Conservation (phyloP, 2,797 vertebrate species). For the Helarctos malayanus region DNA sequence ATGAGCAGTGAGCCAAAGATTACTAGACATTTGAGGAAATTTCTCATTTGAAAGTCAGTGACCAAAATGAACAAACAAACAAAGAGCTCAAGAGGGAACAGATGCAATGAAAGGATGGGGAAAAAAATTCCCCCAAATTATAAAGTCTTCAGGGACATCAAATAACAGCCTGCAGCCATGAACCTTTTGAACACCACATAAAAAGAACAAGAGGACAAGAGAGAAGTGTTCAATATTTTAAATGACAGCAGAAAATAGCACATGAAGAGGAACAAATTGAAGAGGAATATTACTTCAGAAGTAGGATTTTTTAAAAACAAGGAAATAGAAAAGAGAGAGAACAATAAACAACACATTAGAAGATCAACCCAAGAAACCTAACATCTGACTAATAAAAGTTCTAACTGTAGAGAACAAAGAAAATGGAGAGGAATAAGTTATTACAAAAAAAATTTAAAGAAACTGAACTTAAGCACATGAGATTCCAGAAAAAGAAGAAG, state of each 20-base stretch:
- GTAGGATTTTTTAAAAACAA: background rate
- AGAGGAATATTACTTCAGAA: constrained; percentile 27
- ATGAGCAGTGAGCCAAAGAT: background rate
- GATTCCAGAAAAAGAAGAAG: background rate
- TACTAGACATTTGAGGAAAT: constrained; percentile 6
- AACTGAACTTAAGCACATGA: constrained; percentile 48
- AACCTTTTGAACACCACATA: background rate
- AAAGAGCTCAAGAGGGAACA: background rate
- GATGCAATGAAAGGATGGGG: background rate
- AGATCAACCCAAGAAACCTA: background rate
- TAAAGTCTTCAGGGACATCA: constrained; percentile 21
- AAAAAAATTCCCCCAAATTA: background rate
- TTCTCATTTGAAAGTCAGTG: constrained; percentile 1
- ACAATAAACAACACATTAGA: constrained; percentile 14
- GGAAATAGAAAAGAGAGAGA: background rate
- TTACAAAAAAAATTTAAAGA: background rate
- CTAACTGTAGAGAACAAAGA: constrained; percentile 11
- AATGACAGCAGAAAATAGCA: background rate
- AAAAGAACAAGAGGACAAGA: background rate
- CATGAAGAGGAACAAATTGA: background rate
- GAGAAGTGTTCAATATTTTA: background rate
- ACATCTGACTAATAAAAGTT: background rate
- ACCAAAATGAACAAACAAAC: background rate
- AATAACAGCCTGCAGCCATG: background rate
- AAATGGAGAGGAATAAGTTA: background rate